These are phyloP conservation scores for Hemistola chrysoprasaria DNA, from an alignment of 2,888 invertebrate genomes.

Conservation along the genomic window DNA sequence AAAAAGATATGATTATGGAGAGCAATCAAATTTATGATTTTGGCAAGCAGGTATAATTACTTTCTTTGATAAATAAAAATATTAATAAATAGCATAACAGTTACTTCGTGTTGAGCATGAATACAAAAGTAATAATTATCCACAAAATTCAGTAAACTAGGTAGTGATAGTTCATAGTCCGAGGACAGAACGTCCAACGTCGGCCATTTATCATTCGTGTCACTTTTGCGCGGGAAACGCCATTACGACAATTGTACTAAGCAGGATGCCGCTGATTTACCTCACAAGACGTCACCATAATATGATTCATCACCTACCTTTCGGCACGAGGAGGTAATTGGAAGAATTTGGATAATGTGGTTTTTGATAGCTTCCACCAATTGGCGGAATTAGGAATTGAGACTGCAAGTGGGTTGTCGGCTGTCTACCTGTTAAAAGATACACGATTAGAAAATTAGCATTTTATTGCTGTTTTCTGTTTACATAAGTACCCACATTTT, in stretches of 20 bases:
- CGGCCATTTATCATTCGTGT: conserved; percentile 39
- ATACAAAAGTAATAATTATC: too few species aligned
- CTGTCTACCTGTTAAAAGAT: conserved; percentile 1
- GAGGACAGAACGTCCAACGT: conserved; percentile 7
- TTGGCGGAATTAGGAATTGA: conserved; percentile 4
- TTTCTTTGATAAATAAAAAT: too few species aligned
- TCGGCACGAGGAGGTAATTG: conserved; percentile 44
- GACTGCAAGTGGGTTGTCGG: background rate
- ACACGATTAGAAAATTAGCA: background rate
- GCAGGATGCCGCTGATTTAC: conserved; percentile 69
- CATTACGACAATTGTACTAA: conserved; percentile 60
- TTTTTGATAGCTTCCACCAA: background rate
- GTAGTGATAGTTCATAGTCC: too few species aligned
- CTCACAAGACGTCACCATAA: conserved; percentile 25
- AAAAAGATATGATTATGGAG: too few species aligned
- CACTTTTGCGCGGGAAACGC: conserved; percentile 63
- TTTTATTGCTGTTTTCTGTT: too few species aligned
- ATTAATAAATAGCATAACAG: too few species aligned
- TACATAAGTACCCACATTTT: too few species aligned
- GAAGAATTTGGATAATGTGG: conserved; percentile 6
- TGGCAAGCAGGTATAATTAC: too few species aligned
- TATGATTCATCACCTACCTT: conserved; percentile 34
- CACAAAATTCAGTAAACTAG: background rate
- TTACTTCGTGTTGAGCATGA: too few species aligned
- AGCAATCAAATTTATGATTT: too few species aligned